Base-by-base conservation (phyloP, 2,113 vertebrate genomes). In the Pedionomus torquatus region DNA sequence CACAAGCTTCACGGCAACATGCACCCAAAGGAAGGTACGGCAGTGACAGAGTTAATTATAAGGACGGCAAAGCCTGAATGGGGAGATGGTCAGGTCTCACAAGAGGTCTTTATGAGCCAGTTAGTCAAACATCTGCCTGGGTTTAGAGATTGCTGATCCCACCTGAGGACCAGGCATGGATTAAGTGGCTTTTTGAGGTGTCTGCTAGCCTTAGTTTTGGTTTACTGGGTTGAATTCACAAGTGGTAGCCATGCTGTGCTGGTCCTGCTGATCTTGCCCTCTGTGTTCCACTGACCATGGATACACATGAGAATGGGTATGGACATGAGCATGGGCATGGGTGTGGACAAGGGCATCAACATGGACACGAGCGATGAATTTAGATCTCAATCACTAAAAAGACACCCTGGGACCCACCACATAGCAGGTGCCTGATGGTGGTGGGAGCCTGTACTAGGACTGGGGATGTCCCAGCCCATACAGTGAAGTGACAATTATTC, bases 321-420 rank as follows among this genome's bases (percentile, higher is more conserved):
- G 31, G 64, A 10, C 43, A 6, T 4, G n/a, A 2, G 6, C 0
- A 0, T 30, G 39, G 17, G 7, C 13, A 21, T 11, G 31, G 13
- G 8, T 15, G 18, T 11, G 23, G 41, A 2, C 12, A 25, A 4
- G 17, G 21, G 13, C 5, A 57, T 21, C 10, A 20, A 18, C 17
- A 13, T 5, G 26, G 16, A 5, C 17, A 33, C 1, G 4, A 49
- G 37, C 69, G 20, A 7, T 14, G 19, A 63, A 30, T 8, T 78
- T 11, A 58, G 17, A 21, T 55, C 39, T 81, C 46, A 70, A 46
- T 30, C 37, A 46, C 11, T 6, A 1, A 3, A 28, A 41, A 43
- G 15, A 12, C 37, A n/a, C 51, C 58, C 65, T 55, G 74, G 18
- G 17, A 49, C 17, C 49, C 76, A 58, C 10, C 17, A 72, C 60